These are phyloP conservation scores for Drosophila flavopinicola DNA, from an alignment of 2,888 invertebrate species.

Conservation along the genomic window DNA sequence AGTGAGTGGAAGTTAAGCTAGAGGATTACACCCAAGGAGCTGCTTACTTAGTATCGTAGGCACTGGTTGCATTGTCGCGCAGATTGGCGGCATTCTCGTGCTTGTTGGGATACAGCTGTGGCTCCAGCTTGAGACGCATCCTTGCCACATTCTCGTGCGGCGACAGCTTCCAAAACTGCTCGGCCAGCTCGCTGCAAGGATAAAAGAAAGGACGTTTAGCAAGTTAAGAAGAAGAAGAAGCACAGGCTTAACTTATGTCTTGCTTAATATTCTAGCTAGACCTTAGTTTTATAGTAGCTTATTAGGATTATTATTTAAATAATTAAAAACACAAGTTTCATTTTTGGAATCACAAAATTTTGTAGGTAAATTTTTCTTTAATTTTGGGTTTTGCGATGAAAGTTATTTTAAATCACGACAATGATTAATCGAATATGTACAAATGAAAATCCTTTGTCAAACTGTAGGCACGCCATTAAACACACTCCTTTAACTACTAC, in stretches of 20 bases:
- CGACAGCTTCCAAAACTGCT: constrained; percentile 87
- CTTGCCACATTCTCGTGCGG: constrained; percentile 87
- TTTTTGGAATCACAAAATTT: constrained; percentile 47
- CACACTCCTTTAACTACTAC: constrained; percentile 24
- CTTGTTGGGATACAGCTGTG: constrained; percentile 86
- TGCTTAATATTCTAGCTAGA: no score
- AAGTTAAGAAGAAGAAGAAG: background rate
- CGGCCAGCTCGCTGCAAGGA: constrained; percentile 81
- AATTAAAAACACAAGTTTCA: background rate
- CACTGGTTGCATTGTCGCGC: constrained; percentile 86
- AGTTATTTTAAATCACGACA: constrained; percentile 81
- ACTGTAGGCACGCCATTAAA: constrained; percentile 52
- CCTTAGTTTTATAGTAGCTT: no score
- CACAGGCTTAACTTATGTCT: no score
- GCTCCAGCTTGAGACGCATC: constrained; percentile 87
- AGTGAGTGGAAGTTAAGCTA: background rate
- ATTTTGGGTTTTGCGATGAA: constrained; percentile 74
- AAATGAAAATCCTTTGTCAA: constrained; percentile 83
- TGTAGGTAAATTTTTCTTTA: constrained; percentile 42
- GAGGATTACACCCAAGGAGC: background rate
- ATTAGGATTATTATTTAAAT: no score
- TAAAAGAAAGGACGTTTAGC: constrained; percentile 1
- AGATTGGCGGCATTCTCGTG: constrained; percentile 87
- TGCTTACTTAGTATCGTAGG: constrained; percentile 82
- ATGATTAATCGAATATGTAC: constrained; percentile 82